Evolutionary conservation across 2,113 vertebrate genomes (phyloP).

Genomic region (Amia ocellicauda): DNA sequence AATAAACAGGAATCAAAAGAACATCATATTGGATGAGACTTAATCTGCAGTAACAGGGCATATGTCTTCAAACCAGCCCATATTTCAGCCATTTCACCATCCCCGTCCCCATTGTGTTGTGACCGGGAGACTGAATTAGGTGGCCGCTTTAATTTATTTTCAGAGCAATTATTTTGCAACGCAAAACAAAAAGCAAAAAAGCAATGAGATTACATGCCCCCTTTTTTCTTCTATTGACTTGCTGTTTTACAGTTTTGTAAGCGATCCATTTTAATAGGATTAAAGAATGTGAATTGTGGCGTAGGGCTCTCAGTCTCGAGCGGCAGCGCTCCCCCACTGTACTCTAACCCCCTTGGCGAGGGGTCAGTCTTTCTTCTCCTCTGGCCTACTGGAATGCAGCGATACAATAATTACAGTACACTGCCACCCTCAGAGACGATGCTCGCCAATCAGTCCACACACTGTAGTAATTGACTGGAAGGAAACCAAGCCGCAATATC

Average conservation of each 20-base stretch:
- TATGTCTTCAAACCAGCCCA: background rate
- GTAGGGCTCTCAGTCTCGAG: conserved; percentile 16
- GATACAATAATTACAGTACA: conserved; percentile 12
- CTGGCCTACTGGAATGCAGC: conserved; percentile 11
- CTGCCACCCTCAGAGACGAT: background rate
- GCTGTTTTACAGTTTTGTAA: conserved; percentile 51
- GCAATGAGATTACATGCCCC: conserved; percentile 57
- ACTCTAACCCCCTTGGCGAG: conserved; percentile 28
- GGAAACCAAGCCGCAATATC: background rate
- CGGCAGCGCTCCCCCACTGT: conserved; percentile 20
- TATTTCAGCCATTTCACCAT: conserved; percentile 24
- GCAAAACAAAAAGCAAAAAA: no score
- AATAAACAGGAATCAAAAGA: no score
- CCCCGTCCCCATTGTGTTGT: conserved; percentile 34
- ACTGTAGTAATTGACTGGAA: background rate
- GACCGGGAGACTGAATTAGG: conserved; percentile 56
- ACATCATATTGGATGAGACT: no score
- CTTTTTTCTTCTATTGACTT: conserved; percentile 45
- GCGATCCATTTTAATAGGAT: conserved; percentile 60
- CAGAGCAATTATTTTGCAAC: conserved; percentile 48
- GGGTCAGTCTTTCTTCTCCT: conserved; percentile 19
- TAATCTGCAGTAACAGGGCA: no score
- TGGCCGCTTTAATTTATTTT: conserved; percentile 51
- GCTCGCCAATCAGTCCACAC: background rate
- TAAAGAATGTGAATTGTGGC: conserved; percentile 38